These are phyloP conservation scores for Crypturellus undulatus DNA, from an alignment of 2,113 vertebrate species.

Conservation along the genomic window DNA sequence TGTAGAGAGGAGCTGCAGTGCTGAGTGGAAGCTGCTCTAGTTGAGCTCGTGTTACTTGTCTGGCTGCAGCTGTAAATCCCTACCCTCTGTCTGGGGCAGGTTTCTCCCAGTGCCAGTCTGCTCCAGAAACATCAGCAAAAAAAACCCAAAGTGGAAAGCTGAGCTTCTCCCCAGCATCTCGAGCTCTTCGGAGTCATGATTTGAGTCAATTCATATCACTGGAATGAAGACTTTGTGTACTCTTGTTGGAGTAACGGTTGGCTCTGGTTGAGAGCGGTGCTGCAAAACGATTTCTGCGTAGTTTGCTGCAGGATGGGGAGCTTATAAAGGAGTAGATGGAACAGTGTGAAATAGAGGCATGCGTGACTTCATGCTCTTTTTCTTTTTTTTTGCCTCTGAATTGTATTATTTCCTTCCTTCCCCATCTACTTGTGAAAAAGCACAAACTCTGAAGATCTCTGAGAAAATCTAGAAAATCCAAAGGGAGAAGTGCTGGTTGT, in stretches of 20 bases:
- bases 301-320: background rate
- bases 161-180: background rate
- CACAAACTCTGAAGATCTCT: background rate
- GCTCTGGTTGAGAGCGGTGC: background rate
- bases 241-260: background rate
- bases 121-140: background rate
- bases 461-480: background rate
- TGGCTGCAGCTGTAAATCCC: accelerated
- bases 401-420: background rate
- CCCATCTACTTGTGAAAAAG: background rate
- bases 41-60: background rate
- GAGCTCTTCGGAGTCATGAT: background rate
- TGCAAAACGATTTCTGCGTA: background rate
- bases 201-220: background rate
- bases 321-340: background rate
- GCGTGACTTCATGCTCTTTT: background rate
- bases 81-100: background rate
- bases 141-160: accelerated
- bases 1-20: background rate
- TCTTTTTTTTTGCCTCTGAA: background rate
- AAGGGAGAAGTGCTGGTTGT: background rate
- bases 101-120: background rate
- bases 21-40: background rate
- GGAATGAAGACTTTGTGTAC: too few relatives aligned
- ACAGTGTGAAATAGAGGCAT: background rate